Conservation (phyloP, 2,797 vertebrate genomes). For the Menidia menidia region DNA sequence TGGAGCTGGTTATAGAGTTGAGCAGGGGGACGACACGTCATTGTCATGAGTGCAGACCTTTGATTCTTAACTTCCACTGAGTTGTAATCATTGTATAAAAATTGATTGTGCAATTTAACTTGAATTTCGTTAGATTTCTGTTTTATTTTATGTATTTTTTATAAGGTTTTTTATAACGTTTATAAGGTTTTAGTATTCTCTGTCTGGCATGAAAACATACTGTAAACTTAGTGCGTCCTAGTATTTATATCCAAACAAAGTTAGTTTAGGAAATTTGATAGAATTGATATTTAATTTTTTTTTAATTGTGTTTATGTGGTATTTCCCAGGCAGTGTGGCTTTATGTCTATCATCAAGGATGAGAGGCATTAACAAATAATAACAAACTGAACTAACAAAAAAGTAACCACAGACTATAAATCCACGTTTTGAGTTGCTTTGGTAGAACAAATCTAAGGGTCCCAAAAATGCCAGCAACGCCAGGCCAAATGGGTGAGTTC, state of each 20-base stretch:
- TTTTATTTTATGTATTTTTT: not conserved
- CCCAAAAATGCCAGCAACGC: not conserved
- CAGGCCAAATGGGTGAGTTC: constrained; percentile 6
- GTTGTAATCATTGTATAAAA: not conserved
- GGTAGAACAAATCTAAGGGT: not conserved
- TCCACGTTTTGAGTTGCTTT: not conserved
- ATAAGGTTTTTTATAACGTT: no score
- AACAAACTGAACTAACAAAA: not conserved
- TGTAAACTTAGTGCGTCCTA: not conserved
- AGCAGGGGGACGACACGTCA: not conserved
- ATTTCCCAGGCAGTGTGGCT: not conserved
- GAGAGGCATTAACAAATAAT: not conserved
- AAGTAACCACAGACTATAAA: not conserved
- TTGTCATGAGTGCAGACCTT: not conserved
- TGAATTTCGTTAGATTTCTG: not conserved
- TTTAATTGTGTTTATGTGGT: not conserved
- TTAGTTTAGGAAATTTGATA: not conserved
- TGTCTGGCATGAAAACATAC: not conserved
- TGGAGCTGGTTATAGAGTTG: not conserved
- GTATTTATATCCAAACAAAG: not conserved
- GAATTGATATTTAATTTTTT: no score
- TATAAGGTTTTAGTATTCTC: not conserved
- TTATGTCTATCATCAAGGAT: not conserved
- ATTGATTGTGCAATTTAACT: not conserved
- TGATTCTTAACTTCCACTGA: not conserved